A percentile compares a stretch with the other conserved stretches of the same genome.
These are phyloP conservation scores for Tachysurus fulvidraco DNA, from an alignment of 2,113 vertebrate genomes.

Conservation along the genomic window DNA sequence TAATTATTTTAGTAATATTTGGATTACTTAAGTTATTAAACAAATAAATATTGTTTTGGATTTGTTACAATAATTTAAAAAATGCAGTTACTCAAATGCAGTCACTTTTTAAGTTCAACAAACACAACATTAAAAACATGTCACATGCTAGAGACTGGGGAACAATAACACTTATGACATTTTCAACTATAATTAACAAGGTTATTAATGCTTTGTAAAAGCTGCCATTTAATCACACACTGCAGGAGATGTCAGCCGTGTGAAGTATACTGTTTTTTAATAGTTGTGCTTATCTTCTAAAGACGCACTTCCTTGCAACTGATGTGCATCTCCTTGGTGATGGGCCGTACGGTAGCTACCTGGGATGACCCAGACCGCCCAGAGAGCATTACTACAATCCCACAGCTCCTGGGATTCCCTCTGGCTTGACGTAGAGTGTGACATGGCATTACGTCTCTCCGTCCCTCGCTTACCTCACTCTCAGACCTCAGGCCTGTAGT, in stretches of 20 bases:
- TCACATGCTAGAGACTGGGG: not conserved
- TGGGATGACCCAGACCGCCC: slow-evolving; percentile 62
- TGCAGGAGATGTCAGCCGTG: slow-evolving; percentile 15
- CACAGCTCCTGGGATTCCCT: slow-evolving; percentile 61
- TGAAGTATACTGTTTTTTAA: slow-evolving; percentile 20
- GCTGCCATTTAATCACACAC: slow-evolving; percentile 2
- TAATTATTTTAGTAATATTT: not conserved
- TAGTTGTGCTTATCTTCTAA: not conserved
- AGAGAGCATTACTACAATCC: slow-evolving; percentile 45
- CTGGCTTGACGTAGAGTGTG: slow-evolving; percentile 22
- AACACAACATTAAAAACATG: not conserved
- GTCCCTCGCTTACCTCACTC: slow-evolving; percentile 19
- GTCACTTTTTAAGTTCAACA: not conserved
- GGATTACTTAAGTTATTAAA: not conserved
- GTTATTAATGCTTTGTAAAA: slow-evolving; percentile 29
- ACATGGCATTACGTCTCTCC: slow-evolving; percentile 27
- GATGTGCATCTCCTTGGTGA: slow-evolving; percentile 50
- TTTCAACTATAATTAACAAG: slow-evolving; percentile 11
- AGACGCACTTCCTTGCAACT: slow-evolving; percentile 11
- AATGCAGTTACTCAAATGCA: not conserved
- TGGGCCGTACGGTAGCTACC: slow-evolving; percentile 48
- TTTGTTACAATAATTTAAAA: not conserved
- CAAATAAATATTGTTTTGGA: not conserved
- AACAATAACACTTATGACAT: not conserved
- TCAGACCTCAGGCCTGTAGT: slow-evolving; percentile 5